phyloP scores from a whole-genome alignment of 1,140 invertebrate genomes.

The Parasteatoda tepidariorum region DNA sequence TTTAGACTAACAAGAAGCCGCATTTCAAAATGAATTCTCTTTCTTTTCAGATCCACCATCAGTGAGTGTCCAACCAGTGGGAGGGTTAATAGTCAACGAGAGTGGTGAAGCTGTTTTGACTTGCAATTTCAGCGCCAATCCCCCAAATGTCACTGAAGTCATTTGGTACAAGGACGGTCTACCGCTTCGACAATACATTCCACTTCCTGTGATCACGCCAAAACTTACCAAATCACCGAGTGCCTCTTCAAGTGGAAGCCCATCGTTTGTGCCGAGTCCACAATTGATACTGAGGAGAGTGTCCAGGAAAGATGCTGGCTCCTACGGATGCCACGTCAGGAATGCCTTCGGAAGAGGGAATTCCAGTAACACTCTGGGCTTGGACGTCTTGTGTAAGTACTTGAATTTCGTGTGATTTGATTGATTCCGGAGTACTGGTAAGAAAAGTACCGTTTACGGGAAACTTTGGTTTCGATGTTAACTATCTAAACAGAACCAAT shows the following conservation, averaged over 20 bases:
- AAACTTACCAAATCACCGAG: neutral
- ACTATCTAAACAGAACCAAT: too few relatives aligned
- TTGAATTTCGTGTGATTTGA: neutral
- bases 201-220: conserved; percentile 10
- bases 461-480: too few relatives aligned
- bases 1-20: too few relatives aligned
- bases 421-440: too few relatives aligned
- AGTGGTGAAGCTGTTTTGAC: conserved; percentile 53
- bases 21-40: too few relatives aligned
- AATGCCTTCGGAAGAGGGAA: conserved; percentile 65
- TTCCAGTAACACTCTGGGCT: conserved; percentile 50
- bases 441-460: too few relatives aligned
- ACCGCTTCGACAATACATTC: neutral
- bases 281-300: conserved; percentile 62
- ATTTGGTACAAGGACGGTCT: conserved; percentile 63
- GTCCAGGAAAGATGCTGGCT: conserved; percentile 63
- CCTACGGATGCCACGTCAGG: conserved; percentile 62
- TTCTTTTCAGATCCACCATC: conserved; percentile 63
- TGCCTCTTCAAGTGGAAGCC: neutral
- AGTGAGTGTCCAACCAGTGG: conserved; percentile 61
- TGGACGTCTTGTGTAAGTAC: conserved; percentile 64
- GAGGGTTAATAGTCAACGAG: conserved; percentile 62
- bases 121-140: conserved; percentile 64
- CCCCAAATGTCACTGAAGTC: conserved; percentile 64
- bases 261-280: conserved; percentile 6